Evolutionary conservation across 2,113 vertebrate species (phyloP).

Genomic region (Callipepla californica): DNA sequence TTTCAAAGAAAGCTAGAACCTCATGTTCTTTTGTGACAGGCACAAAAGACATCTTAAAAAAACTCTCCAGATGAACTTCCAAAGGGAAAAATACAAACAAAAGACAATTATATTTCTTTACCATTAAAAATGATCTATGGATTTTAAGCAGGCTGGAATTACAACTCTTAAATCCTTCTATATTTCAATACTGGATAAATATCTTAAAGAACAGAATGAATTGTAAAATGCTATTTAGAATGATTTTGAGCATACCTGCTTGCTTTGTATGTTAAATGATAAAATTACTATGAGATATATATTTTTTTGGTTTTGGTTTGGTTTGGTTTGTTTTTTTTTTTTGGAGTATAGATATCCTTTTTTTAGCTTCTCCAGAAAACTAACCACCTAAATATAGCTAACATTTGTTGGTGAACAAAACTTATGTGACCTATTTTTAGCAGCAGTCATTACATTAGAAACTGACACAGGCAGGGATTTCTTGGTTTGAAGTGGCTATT

Average conservation of each 20-base stretch:
- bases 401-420: neutral
- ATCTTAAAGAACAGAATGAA: neutral
- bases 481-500: neutral
- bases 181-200: neutral
- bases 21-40: neutral
- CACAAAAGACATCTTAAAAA: neutral
- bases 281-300: neutral
- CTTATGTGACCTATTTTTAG: neutral
- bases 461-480: neutral
- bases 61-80: neutral
- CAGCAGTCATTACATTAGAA: neutral
- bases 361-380: neutral
- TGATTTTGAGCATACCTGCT: neutral
- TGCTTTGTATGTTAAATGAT: neutral
- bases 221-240: neutral
- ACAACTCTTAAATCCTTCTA: neutral
- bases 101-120: too few species aligned
- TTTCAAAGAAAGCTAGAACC: neutral
- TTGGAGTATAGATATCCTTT: neutral
- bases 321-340: neutral
- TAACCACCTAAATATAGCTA: neutral
- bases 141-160: neutral
- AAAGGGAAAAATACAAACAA: too few species aligned
- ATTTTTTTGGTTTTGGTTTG: neutral
- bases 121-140: neutral